These are phyloP conservation scores for Motacilla alba DNA, from an alignment of 2,113 vertebrate species.

Conservation along the genomic window DNA sequence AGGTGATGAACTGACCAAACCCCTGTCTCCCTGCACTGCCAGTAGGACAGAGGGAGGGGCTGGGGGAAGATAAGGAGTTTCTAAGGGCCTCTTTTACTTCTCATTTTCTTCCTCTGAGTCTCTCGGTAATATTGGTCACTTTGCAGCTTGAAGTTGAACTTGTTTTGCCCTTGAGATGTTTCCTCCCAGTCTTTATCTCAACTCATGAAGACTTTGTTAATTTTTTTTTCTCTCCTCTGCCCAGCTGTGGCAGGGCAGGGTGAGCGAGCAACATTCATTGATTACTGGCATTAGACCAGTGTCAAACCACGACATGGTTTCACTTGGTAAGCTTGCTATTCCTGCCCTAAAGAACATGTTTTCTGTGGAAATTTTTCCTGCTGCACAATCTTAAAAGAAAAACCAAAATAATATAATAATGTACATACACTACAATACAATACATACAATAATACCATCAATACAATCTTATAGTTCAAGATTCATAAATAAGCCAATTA, in stretches of 20 bases:
- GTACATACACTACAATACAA: not conserved
- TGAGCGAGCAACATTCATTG: not conserved
- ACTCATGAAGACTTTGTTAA: not conserved
- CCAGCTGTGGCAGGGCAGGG: not conserved
- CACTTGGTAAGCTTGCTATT: not conserved
- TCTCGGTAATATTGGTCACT: not conserved
- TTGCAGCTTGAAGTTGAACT: not conserved
- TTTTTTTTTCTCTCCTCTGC: not conserved
- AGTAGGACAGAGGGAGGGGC: not conserved
- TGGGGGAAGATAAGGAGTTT: too few species aligned
- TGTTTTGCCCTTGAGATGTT: not conserved
- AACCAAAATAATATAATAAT: not conserved
- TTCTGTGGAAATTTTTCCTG: not conserved
- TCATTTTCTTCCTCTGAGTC: not conserved
- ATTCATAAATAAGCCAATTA: not conserved
- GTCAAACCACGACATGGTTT: not conserved
- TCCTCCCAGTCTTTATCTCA: too few species aligned
- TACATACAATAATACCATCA: not conserved
- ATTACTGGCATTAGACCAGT: too few species aligned
- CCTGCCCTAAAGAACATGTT: not conserved
- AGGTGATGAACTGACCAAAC: not conserved
- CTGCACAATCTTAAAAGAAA: not conserved
- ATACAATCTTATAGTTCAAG: not conserved
- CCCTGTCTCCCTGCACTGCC: accelerated
- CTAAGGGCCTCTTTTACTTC: not conserved